Conservation (phyloP, 1,140 invertebrate species). For the Drosophila obscura region DNA sequence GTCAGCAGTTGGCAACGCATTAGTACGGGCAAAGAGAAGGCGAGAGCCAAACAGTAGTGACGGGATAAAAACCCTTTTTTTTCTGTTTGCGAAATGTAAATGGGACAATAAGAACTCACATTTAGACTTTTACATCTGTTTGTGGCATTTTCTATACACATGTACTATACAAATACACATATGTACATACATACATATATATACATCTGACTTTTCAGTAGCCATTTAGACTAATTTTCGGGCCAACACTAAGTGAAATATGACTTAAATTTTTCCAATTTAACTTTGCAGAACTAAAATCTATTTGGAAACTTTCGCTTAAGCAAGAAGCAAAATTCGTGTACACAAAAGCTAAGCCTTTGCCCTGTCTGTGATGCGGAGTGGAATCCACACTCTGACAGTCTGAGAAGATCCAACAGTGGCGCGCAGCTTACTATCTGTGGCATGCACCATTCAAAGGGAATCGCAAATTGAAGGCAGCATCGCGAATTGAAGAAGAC, state of each 20-base stretch:
- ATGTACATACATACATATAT: conserved; percentile 24
- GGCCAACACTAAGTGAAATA: conserved; percentile 5
- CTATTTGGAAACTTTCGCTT: conserved; percentile 16
- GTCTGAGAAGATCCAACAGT: conserved; percentile 5
- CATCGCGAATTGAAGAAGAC: conserved; percentile 36
- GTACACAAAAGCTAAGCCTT: background rate
- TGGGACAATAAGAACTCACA: conserved; percentile 50
- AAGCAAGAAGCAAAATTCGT: too few species aligned
- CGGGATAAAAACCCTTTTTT: conserved; percentile 42
- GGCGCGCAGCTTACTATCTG: conserved; percentile 3
- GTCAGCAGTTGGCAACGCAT: conserved; percentile 57
- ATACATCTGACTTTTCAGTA: conserved; percentile 10
- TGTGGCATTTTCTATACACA: conserved; percentile 38
- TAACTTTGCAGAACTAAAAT: conserved; percentile 43
- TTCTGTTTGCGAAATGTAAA: background rate
- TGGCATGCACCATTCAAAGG: conserved; percentile 27
- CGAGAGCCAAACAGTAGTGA: background rate
- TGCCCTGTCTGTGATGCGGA: conserved; percentile 5
- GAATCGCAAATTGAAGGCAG: conserved; percentile 51
- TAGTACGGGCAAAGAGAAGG: background rate
- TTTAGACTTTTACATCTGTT: conserved; percentile 55
- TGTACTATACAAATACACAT: conserved; percentile 30
- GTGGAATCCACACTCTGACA: conserved; percentile 10
- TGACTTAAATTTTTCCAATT: conserved; percentile 28
- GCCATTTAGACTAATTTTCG: conserved; percentile 1